Evolutionary conservation across 2,888 invertebrate species (phyloP).

Genomic region (Sarcophaga rosellei): DNA sequence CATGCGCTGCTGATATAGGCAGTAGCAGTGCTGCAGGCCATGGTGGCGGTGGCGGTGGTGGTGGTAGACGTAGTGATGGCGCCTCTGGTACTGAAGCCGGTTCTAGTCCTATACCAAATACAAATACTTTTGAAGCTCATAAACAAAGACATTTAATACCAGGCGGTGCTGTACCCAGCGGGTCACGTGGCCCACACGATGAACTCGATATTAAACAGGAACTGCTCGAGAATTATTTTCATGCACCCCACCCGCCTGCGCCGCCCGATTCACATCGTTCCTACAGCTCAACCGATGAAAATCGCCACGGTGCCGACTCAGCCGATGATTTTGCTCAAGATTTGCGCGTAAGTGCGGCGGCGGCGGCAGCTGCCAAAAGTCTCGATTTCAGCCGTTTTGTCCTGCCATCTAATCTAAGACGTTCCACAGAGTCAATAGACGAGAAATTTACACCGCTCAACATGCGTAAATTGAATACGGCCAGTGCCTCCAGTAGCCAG

Average conservation of each 20-base stretch:
- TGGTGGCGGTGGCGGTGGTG: slow-evolving; percentile 43
- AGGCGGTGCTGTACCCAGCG: slow-evolving; percentile 66
- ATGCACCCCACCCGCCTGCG: slow-evolving; percentile 75
- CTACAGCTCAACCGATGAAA: slow-evolving; percentile 78
- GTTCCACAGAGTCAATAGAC: slow-evolving; percentile 71
- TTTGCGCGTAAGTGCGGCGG: slow-evolving; percentile 76
- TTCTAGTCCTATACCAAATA: slow-evolving; percentile 78
- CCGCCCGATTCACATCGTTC: slow-evolving; percentile 79
- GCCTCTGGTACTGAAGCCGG: slow-evolving; percentile 70
- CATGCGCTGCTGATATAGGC: slow-evolving; percentile 51
- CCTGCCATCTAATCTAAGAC: slow-evolving; percentile 74
- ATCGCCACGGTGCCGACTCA: slow-evolving; percentile 72
- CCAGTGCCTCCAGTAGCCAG: slow-evolving; percentile 67
- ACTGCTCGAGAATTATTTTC: slow-evolving; percentile 77
- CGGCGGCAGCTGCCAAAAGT: slow-evolving; percentile 72
- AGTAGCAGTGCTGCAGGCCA: slow-evolving; percentile 35
- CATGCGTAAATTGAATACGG: slow-evolving; percentile 75
- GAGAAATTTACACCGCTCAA: slow-evolving; percentile 75
- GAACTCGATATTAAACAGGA: slow-evolving; percentile 79
- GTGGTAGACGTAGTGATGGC: slow-evolving; percentile 56
- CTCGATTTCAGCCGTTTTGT: slow-evolving; percentile 76
- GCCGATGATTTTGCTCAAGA: slow-evolving; percentile 79
- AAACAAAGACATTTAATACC: slow-evolving; percentile 73
- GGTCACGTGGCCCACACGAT: slow-evolving; percentile 70
- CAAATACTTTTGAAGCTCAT: slow-evolving; percentile 76